Conservation (phyloP, 2,888 invertebrate genomes). For the Caenorhabditis zanzibari region DNA sequence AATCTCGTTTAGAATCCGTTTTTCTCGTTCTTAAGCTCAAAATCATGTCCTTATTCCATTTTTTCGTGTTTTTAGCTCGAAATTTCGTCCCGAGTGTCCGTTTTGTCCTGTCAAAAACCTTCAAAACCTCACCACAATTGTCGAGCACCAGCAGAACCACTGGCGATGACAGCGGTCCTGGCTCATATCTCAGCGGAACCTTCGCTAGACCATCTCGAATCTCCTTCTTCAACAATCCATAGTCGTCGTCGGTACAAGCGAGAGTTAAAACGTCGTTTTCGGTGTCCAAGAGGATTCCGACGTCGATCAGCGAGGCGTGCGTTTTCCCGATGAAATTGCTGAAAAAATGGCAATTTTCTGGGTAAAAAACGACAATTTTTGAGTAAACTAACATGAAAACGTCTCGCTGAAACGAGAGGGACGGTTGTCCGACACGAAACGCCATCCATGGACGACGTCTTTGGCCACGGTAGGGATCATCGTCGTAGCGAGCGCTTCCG, state of each 20-base stretch:
- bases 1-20: too few species aligned
- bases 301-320: not conserved
- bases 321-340: slow-evolving; percentile 21
- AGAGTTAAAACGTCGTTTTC: not conserved
- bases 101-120: too few species aligned
- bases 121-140: not conserved
- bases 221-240: not conserved
- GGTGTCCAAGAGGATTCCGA: slow-evolving; percentile 41
- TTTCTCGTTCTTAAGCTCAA: too few species aligned
- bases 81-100: too few species aligned
- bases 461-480: slow-evolving; percentile 43
- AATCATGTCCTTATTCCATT: too few species aligned
- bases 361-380: slow-evolving; percentile 32
- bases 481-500: slow-evolving; percentile 32
- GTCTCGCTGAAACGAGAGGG: slow-evolving; percentile 1
- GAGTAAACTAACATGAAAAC: slow-evolving; percentile 30
- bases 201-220: slow-evolving; percentile 6
- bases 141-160: slow-evolving; percentile 25
- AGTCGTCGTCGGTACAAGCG: not conserved
- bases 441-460: slow-evolving; percentile 56
- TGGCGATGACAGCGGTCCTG: slow-evolving; percentile 31
- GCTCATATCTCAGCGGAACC: slow-evolving; percentile 19
- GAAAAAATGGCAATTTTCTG: not conserved
- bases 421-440: slow-evolving; percentile 26
- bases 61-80: too few species aligned